Base-by-base conservation (phyloP, 2,888 invertebrate genomes). In the Barypeithes pellucidus region DNA sequence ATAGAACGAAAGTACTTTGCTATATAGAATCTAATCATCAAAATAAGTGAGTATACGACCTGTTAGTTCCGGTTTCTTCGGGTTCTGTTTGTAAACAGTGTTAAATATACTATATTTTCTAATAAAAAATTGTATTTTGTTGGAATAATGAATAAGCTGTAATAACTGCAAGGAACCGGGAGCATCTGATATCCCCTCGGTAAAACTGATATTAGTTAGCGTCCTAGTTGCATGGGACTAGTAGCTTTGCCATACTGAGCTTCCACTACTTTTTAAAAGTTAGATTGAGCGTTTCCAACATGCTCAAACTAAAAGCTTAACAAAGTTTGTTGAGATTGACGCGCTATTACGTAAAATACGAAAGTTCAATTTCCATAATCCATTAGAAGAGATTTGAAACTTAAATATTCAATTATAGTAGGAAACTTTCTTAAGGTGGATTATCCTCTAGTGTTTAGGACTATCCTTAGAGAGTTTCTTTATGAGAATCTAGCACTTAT, bases 321-420 rank as follows among this genome's bases (percentile, higher is more conserved):
- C 16, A 29, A 54, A 54, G 52, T 54, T 54, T 54, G 14, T 14
- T 8, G 52, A 29, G 14, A 54, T 29, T 29, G 52, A 14, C 16
- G 9, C 29, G 4, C 14, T 54, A 29, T 54, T 54, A 54, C n/a
- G 52, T 54, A 54, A 54, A 29, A 54, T 29, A 47, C 8, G 47
- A 14, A 54, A 54, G 52, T 54, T 24, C n/a, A 54, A 54, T 29
- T 14, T 54, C 47, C 47, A 20, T 47, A 20, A 47, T 47, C 47
- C 47, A 22, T 47, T 47, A 47, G 18, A 47, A 47, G 8, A 20
- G 47, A 47, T 47, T 43, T 16, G n/a, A n/a, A 29, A 39, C 39
- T n/a, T 39, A 39, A 39, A 39, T 39, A 39, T 39, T 39, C n/a
- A 3, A 39, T n/a, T 39, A 39, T 39, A 12, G n/a, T 12, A 39